Conservation (phyloP, 2,888 invertebrate genomes). For the Thymelicus lineola region DNA sequence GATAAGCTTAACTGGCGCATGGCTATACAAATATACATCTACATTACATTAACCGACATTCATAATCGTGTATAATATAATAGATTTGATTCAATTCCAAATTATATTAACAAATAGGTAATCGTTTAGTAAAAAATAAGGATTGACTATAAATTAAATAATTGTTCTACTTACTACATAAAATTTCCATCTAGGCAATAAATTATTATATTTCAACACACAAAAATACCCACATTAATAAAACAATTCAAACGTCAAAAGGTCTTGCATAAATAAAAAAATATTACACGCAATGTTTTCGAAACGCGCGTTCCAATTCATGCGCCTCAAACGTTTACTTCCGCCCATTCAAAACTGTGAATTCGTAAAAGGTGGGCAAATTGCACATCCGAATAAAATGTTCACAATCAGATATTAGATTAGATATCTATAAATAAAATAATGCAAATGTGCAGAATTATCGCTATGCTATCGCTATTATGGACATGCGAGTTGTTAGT, state of each 20-base stretch:
- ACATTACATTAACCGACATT: neutral
- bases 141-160: neutral
- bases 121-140: neutral
- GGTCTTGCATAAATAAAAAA: slow-evolving; percentile 18
- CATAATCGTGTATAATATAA: neutral
- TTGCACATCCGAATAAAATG: slow-evolving; percentile 13
- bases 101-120: neutral
- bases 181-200: neutral
- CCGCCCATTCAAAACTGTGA: slow-evolving; percentile 29
- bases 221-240: slow-evolving; percentile 4
- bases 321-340: slow-evolving; percentile 31
- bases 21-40: neutral
- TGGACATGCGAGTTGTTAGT: too few species aligned
- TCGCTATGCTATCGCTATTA: too few species aligned
- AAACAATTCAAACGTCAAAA: slow-evolving; percentile 15
- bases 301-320: slow-evolving; percentile 30
- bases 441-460: too few species aligned
- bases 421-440: too few species aligned
- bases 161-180: too few species aligned
- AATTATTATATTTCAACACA: neutral
- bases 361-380: slow-evolving; percentile 1
- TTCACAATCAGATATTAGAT: neutral
- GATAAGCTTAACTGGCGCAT: neutral
- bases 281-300: slow-evolving; percentile 23
- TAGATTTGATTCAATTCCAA: too few species aligned